phyloP scores from a whole-genome alignment of 2,113 vertebrate genomes.

The Sclerurus mexicanus region DNA sequence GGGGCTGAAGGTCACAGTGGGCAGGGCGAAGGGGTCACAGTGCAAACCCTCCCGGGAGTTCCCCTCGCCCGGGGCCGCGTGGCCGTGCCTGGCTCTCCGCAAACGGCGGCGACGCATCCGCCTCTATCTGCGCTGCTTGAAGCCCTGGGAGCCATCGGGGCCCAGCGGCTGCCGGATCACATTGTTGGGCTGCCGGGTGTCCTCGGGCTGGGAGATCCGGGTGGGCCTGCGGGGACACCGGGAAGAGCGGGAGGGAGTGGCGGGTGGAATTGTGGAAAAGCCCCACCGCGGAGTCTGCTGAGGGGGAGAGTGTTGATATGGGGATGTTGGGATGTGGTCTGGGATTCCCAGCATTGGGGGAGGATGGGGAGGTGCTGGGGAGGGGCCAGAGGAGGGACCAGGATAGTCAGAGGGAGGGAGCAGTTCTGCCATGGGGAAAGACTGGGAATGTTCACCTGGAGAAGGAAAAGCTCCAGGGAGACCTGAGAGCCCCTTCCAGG shows the following conservation, averaged over 20 bases:
- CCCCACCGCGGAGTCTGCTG: not conserved
- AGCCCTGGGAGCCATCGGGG: slow-evolving; percentile 92
- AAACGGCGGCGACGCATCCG: not conserved
- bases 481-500: not conserved
- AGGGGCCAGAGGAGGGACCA: not conserved
- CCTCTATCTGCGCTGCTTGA: slow-evolving; percentile 93
- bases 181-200: slow-evolving; percentile 86
- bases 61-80: slow-evolving; percentile 74
- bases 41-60: slow-evolving; percentile 75
- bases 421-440: not conserved
- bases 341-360: not conserved
- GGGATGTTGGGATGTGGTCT: too few relatives aligned
- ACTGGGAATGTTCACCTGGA: not conserved
- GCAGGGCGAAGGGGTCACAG: slow-evolving; percentile 81
- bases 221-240: slow-evolving; percentile 74
- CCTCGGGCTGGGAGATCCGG: slow-evolving; percentile 86
- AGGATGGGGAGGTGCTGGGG: not conserved
- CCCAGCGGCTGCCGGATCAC: slow-evolving; percentile 89
- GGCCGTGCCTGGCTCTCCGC: slow-evolving; percentile 35
- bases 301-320: too few relatives aligned
- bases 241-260: not conserved
- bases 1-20: slow-evolving; percentile 90
- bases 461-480: not conserved
- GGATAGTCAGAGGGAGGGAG: not conserved
- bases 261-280: not conserved